A percentile compares a stretch with the other conserved stretches of the same genome.
Evolutionary conservation across 2,888 invertebrate genomes (phyloP).

Genomic region (Homarus gammarus): DNA sequence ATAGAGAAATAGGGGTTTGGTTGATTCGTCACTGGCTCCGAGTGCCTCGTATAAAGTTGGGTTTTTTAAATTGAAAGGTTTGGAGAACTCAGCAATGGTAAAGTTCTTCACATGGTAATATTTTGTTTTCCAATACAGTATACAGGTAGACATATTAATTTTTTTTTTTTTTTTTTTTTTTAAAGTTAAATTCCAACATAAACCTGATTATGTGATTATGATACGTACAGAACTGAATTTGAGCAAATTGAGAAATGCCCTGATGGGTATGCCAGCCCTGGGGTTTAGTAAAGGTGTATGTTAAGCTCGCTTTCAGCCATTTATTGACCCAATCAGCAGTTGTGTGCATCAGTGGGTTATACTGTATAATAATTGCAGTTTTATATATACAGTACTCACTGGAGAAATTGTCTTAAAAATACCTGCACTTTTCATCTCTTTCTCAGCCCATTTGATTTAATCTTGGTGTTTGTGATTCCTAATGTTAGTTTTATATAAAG

Average conservation of each 20-base stretch:
- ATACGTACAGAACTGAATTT: conserved; percentile 3
- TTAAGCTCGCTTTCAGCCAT: conserved; percentile 40
- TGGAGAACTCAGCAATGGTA: background rate
- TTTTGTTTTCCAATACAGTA: background rate
- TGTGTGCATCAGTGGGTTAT: conserved; percentile 36
- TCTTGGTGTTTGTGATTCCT: no score
- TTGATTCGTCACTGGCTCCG: no score
- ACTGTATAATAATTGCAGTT: conserved; percentile 13
- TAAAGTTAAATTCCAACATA: conserved; percentile 3
- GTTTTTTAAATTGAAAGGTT: background rate
- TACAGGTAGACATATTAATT: no score
- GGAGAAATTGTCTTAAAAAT: no score
- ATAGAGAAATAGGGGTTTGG: no score
- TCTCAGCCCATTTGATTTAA: no score
- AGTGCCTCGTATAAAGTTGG: no score
- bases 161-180: background rate
- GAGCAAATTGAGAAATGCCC: conserved; percentile 1
- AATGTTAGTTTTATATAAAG: background rate
- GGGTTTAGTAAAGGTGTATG: conserved; percentile 21
- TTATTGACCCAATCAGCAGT: conserved; percentile 39
- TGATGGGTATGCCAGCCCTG: conserved; percentile 13
- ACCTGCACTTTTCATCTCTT: no score
- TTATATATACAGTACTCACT: no score
- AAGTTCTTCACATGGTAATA: background rate
- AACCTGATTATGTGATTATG: conserved; percentile 6